These are phyloP conservation scores for Bambusicola thoracicus DNA, from an alignment of 2,113 vertebrate species.

Conservation along the genomic window DNA sequence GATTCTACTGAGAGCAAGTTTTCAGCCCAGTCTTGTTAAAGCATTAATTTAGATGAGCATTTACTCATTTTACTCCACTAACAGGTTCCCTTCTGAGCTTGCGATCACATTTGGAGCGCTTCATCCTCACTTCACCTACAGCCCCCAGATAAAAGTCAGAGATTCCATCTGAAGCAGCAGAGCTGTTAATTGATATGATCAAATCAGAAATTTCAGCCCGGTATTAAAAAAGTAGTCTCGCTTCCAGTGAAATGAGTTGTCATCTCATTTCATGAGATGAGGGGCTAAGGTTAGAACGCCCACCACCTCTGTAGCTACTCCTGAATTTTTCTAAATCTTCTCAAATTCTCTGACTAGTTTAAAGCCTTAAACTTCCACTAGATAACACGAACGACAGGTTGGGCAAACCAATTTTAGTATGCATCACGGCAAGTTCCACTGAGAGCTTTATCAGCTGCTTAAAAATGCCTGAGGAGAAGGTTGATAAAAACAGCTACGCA, in stretches of 20 bases:
- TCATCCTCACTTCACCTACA: background rate
- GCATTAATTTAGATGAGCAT: background rate
- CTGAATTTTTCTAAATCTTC: background rate
- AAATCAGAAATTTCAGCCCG: background rate
- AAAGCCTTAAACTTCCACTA: background rate
- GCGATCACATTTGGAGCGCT: rapidly evolving
- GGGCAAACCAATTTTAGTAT: background rate
- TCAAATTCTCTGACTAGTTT: background rate
- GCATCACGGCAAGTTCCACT: background rate
- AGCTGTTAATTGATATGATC: background rate
- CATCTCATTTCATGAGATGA: background rate
- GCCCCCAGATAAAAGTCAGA: background rate
- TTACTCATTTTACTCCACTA: background rate
- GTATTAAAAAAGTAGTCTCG: background rate
- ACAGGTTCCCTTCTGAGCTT: background rate
- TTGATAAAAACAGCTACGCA: slow-evolving; percentile 25
- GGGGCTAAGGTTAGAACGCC: background rate
- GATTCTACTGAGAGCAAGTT: background rate
- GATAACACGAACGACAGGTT: background rate
- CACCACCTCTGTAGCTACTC: background rate
- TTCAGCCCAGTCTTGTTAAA: background rate
- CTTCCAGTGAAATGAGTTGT: background rate
- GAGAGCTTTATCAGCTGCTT: slow-evolving; percentile 20
- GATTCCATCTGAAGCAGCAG: background rate
- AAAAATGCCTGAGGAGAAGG: slow-evolving; percentile 16